These are phyloP conservation scores for Mycetomoellerius zeteki DNA, from an alignment of 1,140 invertebrate genomes.

Conservation along the genomic window DNA sequence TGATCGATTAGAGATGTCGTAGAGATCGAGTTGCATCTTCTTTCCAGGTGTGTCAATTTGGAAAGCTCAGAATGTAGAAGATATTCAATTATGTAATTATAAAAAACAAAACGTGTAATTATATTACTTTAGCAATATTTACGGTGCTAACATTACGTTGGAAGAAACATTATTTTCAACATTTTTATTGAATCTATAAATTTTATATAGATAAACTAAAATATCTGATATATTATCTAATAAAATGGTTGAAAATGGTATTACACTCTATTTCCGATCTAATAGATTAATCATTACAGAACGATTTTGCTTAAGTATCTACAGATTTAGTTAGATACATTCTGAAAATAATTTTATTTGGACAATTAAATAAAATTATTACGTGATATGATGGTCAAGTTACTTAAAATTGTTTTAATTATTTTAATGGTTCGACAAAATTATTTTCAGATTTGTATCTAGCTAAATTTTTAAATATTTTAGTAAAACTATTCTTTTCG, in stretches of 20 bases:
- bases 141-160: neutral
- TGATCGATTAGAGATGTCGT: constrained; percentile 32
- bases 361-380: too few relatives aligned
- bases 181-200: neutral
- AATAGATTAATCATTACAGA: neutral
- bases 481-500: too few relatives aligned
- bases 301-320: too few relatives aligned
- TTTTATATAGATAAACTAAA: neutral
- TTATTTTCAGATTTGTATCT: too few relatives aligned
- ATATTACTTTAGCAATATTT: neutral
- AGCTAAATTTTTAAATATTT: too few relatives aligned
- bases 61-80: neutral
- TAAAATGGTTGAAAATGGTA: neutral
- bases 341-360: too few relatives aligned
- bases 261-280: neutral
- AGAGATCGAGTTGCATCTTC: neutral
- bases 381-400: too few relatives aligned
- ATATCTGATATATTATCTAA: neutral
- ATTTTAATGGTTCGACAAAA: too few relatives aligned
- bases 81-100: constrained; percentile 5
- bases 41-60: neutral
- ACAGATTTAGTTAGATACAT: too few relatives aligned
- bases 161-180: neutral
- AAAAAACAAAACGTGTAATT: neutral
- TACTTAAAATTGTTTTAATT: too few relatives aligned